These are phyloP conservation scores for Ennomos fuscantarius DNA, from an alignment of 2,888 invertebrate species.

Conservation along the genomic window DNA sequence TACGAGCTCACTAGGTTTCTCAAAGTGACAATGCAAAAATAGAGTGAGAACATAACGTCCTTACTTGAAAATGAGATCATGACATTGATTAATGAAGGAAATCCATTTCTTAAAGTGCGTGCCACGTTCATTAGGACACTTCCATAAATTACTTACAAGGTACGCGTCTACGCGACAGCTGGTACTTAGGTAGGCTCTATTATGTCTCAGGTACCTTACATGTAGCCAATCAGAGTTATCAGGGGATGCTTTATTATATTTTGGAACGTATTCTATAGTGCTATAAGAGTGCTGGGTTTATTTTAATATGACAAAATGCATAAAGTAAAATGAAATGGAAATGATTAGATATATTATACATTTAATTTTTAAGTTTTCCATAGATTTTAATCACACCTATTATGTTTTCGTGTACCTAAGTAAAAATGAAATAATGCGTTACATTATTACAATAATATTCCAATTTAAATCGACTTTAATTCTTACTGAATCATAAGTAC, in stretches of 20 bases:
- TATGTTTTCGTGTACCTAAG: no score
- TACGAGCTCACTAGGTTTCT: conserved; percentile 4
- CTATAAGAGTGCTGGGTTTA: no score
- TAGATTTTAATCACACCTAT: no score
- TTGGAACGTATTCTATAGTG: not conserved
- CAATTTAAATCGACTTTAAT: no score
- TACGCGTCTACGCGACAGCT: conserved; percentile 22
- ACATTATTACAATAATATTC: no score
- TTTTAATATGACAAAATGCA: no score
- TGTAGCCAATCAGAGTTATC: conserved; percentile 18
- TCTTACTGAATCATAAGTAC: conserved; percentile 11
- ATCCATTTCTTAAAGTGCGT: conserved; percentile 70
- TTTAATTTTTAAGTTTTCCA: no score
- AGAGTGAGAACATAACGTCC: conserved; percentile 42
- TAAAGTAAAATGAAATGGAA: no score
- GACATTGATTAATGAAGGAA: conserved; percentile 69
- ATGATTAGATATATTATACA: no score
- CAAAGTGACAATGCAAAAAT: conserved; percentile 28
- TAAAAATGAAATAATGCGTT: no score
- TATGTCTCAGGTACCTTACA: conserved; percentile 21
- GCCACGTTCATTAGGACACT: conserved; percentile 55
- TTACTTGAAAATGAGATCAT: conserved; percentile 53
- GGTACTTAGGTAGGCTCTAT: conserved; percentile 24
- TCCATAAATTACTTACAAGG: conserved; percentile 53
- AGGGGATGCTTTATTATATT: not conserved